These are phyloP conservation scores for Rattus norvegicus DNA, from an alignment of 2,113 vertebrate species.

Conservation along the genomic window DNA sequence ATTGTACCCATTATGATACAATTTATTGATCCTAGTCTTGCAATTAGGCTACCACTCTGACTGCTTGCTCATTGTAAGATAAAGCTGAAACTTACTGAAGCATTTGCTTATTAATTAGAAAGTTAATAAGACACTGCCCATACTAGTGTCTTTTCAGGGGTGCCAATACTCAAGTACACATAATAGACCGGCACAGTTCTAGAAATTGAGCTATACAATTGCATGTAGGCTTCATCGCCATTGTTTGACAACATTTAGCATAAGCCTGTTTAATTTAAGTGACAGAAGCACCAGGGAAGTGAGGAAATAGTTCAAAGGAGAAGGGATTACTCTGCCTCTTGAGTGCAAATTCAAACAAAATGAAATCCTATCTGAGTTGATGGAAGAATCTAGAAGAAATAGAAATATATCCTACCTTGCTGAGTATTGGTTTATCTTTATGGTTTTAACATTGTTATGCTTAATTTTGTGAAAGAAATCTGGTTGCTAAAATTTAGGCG, in stretches of 20 bases:
- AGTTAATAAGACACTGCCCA: not conserved
- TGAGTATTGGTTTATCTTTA: not conserved
- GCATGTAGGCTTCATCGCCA: not conserved
- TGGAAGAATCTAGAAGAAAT: not conserved
- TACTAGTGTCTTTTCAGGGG: not conserved
- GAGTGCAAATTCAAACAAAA: not conserved
- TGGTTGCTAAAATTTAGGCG: not conserved
- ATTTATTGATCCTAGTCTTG: not conserved
- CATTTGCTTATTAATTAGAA: not conserved
- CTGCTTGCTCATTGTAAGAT: not conserved
- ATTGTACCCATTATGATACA: not conserved
- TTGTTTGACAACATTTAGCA: not conserved
- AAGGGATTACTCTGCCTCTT: not conserved
- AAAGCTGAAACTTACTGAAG: not conserved
- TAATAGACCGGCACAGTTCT: not conserved
- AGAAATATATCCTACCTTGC: not conserved
- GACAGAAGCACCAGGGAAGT: not conserved
- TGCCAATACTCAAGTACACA: no score
- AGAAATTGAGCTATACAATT: not conserved
- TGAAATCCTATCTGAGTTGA: not conserved
- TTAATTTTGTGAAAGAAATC: not conserved
- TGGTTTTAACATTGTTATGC: not conserved
- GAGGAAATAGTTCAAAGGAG: not conserved
- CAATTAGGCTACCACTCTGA: not conserved
- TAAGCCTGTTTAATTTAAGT: not conserved